These are phyloP conservation scores for Diorhabda sublineata DNA, from an alignment of 1,140 invertebrate genomes.

Conservation along the genomic window DNA sequence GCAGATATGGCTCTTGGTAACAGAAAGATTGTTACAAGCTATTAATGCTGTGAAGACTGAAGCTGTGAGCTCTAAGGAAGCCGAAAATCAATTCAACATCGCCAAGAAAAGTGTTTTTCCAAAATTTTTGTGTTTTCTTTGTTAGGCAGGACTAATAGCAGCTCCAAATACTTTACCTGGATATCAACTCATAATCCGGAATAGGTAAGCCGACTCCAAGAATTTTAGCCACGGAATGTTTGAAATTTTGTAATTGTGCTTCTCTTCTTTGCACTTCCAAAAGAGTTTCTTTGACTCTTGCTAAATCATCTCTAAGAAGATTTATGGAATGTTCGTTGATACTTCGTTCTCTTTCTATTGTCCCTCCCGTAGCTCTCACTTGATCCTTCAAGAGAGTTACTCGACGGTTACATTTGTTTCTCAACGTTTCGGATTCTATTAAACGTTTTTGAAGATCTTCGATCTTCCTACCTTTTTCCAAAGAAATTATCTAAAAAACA, in stretches of 20 bases:
- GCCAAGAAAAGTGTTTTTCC: no score
- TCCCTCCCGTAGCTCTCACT: conserved; percentile 59
- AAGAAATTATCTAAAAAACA: conserved; percentile 63
- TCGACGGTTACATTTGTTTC: conserved; percentile 66
- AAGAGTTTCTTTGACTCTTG: conserved; percentile 64
- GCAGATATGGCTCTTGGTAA: no score
- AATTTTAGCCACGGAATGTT: conserved; percentile 62
- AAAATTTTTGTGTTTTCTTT: no score
- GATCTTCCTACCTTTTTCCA: conserved; percentile 76
- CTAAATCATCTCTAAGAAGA: conserved; percentile 66
- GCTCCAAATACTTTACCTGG: conserved; percentile 43
- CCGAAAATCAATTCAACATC: no score
- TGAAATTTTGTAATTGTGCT: conserved; percentile 68
- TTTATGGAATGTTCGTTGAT: conserved; percentile 65
- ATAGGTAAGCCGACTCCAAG: conserved; percentile 64
- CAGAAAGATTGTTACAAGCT: no score
- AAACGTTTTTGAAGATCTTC: conserved; percentile 75
- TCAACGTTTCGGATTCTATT: conserved; percentile 67
- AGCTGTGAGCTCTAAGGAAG: background rate
- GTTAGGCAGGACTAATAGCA: no score
- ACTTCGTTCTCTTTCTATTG: conserved; percentile 63
- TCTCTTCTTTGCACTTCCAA: conserved; percentile 68
- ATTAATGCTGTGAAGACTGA: background rate
- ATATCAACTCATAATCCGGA: conserved; percentile 72
- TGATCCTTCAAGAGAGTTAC: conserved; percentile 68